Base-by-base conservation (phyloP, 2,888 invertebrate species). In the Rapana venosa region DNA sequence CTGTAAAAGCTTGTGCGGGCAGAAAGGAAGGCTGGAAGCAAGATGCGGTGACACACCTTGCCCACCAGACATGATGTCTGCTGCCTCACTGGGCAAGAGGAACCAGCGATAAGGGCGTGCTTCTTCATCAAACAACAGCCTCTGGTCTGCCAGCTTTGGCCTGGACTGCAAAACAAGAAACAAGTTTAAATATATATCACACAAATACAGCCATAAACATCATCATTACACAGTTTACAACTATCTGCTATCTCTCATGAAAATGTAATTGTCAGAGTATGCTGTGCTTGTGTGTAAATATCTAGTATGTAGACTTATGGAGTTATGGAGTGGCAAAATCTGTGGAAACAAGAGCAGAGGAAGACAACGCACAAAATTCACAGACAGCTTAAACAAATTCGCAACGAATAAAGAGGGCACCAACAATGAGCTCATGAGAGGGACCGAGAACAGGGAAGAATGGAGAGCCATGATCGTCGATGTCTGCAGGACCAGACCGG, bases 11-110 rank as follows among this genome's bases (percentile, higher is more conserved):
- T 79, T 15, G 58, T 92, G 92, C 85, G 94, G 94, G 91, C 93
- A 93, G 89, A 94, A 94, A 15, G 94, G 94, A 36, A 94, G 91
- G 17, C 85, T 36, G 5, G 90, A 83, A n/a, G 90, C 88, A n/a
- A 91, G 87, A 66, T 90, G 74, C 86, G 89, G 90, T 0, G 26
- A 17, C 5, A 83, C 61, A 22, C 36, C 22, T 26, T 26, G 56
- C 61, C 90, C 87, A 13, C 92, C 93, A 81, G 87, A 87, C 97
- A 93, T 91, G 90, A 92, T 93, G 20, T 87, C 88, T 94, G 98
- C 97, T 0, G 98, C 98, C 96, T 98, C 98, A 95, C 98, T 97
- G 0, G 98, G 98, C 88, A 98, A 96, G 97, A 98, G 97, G 96
- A 98, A 98, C 98, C 98, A 98, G 91, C 98, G 97, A 26, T 98